Percentiles rank a stretch among this genome's conserved stretches.
These are phyloP conservation scores for Rhodinocichla rosea DNA, from an alignment of 2,113 vertebrate species.

Conservation along the genomic window DNA sequence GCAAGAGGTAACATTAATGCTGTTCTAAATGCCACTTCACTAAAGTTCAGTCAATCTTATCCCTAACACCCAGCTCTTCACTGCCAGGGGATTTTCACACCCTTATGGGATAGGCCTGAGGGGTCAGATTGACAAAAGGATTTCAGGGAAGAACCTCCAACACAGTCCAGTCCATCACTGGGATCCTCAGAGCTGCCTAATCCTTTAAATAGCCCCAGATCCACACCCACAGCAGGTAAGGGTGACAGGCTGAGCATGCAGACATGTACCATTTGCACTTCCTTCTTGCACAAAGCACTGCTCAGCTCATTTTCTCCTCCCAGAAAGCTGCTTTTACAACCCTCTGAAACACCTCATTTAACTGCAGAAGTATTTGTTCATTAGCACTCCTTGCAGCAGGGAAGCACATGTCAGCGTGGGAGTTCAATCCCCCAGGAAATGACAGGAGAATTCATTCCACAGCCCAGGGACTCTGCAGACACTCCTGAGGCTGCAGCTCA, in stretches of 20 bases:
- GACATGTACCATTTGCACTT: neutral
- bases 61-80: neutral
- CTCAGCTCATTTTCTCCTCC: constrained; percentile 20
- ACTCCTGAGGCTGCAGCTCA: neutral
- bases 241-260: neutral
- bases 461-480: neutral
- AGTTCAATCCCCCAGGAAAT: constrained; percentile 1
- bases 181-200: neutral
- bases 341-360: constrained; percentile 25
- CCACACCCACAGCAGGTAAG: neutral
- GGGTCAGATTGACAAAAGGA: neutral
- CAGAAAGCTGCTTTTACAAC: constrained; percentile 41
- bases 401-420: constrained; percentile 36
- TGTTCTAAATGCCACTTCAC: neutral
- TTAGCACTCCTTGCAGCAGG: constrained; percentile 19
- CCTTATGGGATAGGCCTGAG: neutral
- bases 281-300: neutral
- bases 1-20: neutral
- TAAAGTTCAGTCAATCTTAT: neutral
- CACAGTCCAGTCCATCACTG: neutral
- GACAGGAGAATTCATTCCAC: neutral
- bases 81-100: neutral
- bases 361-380: constrained; percentile 9
- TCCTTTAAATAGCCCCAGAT: neutral
- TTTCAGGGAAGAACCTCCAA: neutral